These are phyloP conservation scores for Valencia hispanica DNA, from an alignment of 2,797 vertebrate species.

Conservation along the genomic window DNA sequence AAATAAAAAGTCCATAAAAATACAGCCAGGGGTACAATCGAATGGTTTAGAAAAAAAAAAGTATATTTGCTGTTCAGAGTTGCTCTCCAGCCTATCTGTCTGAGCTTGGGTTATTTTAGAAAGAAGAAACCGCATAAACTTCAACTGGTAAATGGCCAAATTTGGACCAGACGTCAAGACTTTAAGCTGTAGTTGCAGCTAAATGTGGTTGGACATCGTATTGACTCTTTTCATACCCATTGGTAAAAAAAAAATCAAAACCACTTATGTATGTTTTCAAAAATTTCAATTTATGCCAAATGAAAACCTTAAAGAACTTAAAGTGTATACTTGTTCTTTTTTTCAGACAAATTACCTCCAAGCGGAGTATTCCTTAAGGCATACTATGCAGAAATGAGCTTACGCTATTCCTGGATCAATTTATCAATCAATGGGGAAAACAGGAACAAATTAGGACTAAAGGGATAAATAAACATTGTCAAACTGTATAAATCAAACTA, in stretches of 20 bases:
- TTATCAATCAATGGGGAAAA: constrained; percentile 6
- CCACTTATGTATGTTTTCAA: neutral
- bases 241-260: neutral
- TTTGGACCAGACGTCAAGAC: too few species aligned
- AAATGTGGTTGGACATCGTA: neutral
- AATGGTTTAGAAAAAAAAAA: too few species aligned
- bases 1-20: neutral
- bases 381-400: neutral
- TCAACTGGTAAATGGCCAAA: neutral
- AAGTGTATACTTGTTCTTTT: neutral
- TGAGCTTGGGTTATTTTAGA: neutral
- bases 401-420: neutral
- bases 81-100: neutral
- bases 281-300: neutral
- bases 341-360: neutral
- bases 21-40: too few species aligned
- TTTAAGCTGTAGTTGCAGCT: neutral
- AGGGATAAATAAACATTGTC: neutral
- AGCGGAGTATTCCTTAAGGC: neutral
- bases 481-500: constrained; percentile 9
- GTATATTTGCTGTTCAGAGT: neutral
- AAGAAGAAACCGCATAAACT: neutral
- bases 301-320: neutral
- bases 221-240: neutral
- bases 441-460: constrained; percentile 2